phyloP scores from a whole-genome alignment of 2,113 vertebrate genomes.

The Pollimyrus isidori region DNA sequence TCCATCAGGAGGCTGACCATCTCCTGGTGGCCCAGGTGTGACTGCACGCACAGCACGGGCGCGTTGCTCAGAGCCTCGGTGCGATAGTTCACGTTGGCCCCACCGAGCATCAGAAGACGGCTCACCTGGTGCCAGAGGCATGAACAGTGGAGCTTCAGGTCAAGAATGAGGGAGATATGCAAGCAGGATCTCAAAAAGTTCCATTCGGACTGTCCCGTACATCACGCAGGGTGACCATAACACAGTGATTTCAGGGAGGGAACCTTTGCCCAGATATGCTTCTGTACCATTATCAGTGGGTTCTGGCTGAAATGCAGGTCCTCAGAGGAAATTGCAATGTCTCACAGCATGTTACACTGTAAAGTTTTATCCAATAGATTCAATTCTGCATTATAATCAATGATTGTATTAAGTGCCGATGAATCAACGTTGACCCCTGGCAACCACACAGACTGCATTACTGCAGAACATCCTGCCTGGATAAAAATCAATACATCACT shows the following conservation, averaged over 20 bases:
- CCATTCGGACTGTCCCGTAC: not conserved
- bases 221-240: not conserved
- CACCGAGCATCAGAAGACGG: slow-evolving; percentile 86
- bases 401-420: not conserved
- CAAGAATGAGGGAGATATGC: not conserved
- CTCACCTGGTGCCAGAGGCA: slow-evolving; percentile 70
- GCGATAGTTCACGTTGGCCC: slow-evolving; percentile 90
- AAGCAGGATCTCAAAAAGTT: not conserved
- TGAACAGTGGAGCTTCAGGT: not conserved
- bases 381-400: not conserved
- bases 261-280: not conserved
- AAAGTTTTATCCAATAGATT: not conserved
- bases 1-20: slow-evolving; percentile 80
- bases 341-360: not conserved
- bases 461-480: not conserved
- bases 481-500: not conserved
- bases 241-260: not conserved
- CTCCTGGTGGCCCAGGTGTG: slow-evolving; percentile 90
- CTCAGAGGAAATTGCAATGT: not conserved
- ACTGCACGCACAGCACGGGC: slow-evolving; percentile 85
- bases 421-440: not conserved
- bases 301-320: not conserved
- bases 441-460: not conserved
- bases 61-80: slow-evolving; percentile 92
- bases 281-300: not conserved